Percentiles rank a stretch among this genome's conserved stretches.
Evolutionary conservation across 2,888 invertebrate species (phyloP).

Genomic region (Kryphioiulus occultus): DNA sequence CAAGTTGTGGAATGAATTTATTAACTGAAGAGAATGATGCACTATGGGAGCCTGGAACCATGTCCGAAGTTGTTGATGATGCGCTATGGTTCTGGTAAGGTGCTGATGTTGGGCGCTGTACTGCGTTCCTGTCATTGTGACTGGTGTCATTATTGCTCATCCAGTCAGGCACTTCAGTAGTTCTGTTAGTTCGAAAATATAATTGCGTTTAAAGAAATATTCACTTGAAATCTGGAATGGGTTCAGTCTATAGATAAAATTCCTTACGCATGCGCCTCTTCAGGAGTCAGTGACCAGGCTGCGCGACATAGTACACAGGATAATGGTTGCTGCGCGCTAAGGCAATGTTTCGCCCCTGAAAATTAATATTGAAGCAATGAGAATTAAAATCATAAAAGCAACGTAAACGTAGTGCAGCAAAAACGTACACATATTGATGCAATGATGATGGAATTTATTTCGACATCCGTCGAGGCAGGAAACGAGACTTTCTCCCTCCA

Average conservation of each 20-base stretch:
- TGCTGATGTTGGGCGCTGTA: background rate
- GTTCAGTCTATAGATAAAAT: background rate
- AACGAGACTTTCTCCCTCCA: slow-evolving; percentile 64
- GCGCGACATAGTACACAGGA: slow-evolving; percentile 64
- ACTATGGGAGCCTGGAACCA: background rate
- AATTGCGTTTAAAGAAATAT: background rate
- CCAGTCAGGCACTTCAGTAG: background rate
- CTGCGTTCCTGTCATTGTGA: background rate
- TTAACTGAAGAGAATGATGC: background rate
- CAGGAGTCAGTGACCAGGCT: slow-evolving; percentile 58
- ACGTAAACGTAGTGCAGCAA: background rate
- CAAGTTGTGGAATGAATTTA: slow-evolving; percentile 10
- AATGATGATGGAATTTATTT: slow-evolving; percentile 64
- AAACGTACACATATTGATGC: slow-evolving; percentile 61
- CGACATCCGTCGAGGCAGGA: slow-evolving; percentile 63
- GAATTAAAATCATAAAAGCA: background rate
- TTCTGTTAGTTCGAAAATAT: background rate
- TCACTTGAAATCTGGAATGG: background rate
- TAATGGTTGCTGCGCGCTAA: slow-evolving; percentile 61
- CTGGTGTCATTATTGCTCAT: background rate
- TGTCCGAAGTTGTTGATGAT: background rate
- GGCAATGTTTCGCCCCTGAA: slow-evolving; percentile 63
- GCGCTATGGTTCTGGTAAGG: background rate
- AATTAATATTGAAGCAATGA: background rate
- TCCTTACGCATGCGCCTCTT: background rate